Conservation (phyloP, 92 coral and sea anemone species). For the Actinernus sp. region DNA sequence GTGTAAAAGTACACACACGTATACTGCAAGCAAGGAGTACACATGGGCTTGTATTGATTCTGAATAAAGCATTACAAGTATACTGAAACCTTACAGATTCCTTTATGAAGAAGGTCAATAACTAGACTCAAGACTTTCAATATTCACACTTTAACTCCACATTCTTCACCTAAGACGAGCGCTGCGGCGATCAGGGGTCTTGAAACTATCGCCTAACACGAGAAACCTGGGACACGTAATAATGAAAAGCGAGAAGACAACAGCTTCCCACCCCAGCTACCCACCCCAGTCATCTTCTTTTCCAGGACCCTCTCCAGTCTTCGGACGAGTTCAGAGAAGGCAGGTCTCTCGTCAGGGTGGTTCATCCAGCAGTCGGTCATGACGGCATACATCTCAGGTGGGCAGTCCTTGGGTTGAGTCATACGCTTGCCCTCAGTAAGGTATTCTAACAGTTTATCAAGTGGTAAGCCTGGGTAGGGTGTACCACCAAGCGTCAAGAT, state of each 20-base stretch:
- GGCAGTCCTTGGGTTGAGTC: constrained; percentile 78
- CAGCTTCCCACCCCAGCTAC: neutral
- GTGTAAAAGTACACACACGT: too few relatives aligned
- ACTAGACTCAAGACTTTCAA: too few relatives aligned
- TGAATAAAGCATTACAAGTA: too few relatives aligned
- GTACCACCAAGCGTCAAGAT: constrained; percentile 78
- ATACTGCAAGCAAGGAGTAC: too few relatives aligned
- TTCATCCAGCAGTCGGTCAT: constrained; percentile 81
- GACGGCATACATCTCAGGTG: constrained; percentile 61
- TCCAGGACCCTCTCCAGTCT: constrained; percentile 58
- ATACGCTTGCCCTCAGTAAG: constrained; percentile 73
- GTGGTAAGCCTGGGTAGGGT: constrained; percentile 77
- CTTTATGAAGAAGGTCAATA: too few relatives aligned
- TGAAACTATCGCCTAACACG: too few relatives aligned
- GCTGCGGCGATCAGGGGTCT: too few relatives aligned
- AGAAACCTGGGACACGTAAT: too few relatives aligned
- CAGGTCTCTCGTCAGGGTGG: constrained; percentile 58
- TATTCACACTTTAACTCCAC: too few relatives aligned
- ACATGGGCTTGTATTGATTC: too few relatives aligned
- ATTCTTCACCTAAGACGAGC: too few relatives aligned
- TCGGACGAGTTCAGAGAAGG: constrained; percentile 61
- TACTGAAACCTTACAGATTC: too few relatives aligned
- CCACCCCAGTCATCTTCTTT: constrained; percentile 58
- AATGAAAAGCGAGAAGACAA: neutral
- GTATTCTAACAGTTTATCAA: constrained; percentile 72